Percentiles rank a stretch among this genome's conserved stretches.
Evolutionary conservation across 2,797 vertebrate species (phyloP).

Genomic region (Enteromius viviparus): DNA sequence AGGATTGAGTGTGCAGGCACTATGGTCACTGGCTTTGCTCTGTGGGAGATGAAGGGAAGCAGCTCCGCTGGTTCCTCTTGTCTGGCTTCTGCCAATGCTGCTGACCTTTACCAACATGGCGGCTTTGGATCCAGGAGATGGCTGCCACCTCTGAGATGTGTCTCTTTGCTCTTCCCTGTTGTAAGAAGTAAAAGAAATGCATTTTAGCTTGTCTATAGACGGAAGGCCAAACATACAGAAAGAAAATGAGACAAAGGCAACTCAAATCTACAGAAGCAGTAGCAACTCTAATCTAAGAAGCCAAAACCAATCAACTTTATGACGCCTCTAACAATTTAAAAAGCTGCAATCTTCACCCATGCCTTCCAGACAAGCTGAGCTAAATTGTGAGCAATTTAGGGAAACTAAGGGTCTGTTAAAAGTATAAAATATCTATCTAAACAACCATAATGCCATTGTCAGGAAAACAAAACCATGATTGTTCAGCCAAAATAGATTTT

Average conservation of each 20-base stretch:
- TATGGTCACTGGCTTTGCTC: conserved; percentile 66
- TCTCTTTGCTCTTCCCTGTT: conserved; percentile 70
- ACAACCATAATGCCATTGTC: conserved; percentile 20
- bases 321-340: neutral
- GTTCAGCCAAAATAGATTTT: conserved; percentile 42
- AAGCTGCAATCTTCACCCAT: neutral
- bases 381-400: conserved; percentile 34
- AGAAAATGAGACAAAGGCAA: neutral
- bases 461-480: conserved; percentile 41
- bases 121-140: conserved; percentile 85
- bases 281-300: neutral
- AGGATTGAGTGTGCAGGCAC: conserved; percentile 70
- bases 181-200: neutral
- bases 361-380: neutral
- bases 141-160: conserved; percentile 84
- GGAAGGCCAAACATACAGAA: neutral
- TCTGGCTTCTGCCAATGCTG: conserved; percentile 77
- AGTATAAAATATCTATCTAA: conserved; percentile 20
- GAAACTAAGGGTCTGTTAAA: conserved; percentile 7
- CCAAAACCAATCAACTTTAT: conserved; percentile 37
- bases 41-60: conserved; percentile 69
- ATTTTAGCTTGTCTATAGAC: neutral
- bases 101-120: conserved; percentile 91
- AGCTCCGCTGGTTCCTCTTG: conserved; percentile 59
- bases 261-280: neutral